Evolutionary conservation across 2,888 invertebrate genomes (phyloP).

Genomic region (Saturnia japonica): DNA sequence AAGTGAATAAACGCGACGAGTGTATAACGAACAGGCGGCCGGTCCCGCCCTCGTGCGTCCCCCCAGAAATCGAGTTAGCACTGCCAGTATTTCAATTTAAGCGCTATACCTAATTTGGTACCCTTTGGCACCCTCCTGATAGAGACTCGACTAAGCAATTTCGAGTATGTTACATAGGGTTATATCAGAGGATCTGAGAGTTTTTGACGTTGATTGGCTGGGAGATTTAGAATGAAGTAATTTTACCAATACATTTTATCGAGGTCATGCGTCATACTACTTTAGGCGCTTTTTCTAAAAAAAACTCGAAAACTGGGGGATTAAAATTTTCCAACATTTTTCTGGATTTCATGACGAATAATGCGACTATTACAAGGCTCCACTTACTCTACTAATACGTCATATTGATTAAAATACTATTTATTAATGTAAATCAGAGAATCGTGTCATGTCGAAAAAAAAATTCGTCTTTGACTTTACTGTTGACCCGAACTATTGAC

Average conservation of each 20-base stretch:
- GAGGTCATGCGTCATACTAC: not conserved
- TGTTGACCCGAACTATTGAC: too few relatives aligned
- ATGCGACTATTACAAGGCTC: too few relatives aligned
- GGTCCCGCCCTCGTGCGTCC: conserved; percentile 56
- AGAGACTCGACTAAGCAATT: conserved; percentile 31
- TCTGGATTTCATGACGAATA: too few relatives aligned
- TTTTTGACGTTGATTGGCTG: conserved; percentile 12
- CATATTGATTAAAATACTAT: too few relatives aligned
- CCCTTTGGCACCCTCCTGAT: conserved; percentile 36
- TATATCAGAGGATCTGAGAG: conserved; percentile 19
- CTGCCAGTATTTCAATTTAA: conserved; percentile 74
- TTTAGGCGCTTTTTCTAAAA: too few relatives aligned
- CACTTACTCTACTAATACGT: too few relatives aligned
- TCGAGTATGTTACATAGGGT: conserved; percentile 30
- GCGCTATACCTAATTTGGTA: conserved; percentile 69
- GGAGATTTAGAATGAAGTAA: not conserved
- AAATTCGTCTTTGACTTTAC: too few relatives aligned
- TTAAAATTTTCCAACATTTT: too few relatives aligned
- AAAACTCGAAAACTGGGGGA: too few relatives aligned
- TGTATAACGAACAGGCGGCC: conserved; percentile 16
- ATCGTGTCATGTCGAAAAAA: too few relatives aligned
- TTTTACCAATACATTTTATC: not conserved
- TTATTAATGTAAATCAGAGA: too few relatives aligned
- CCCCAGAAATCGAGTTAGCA: conserved; percentile 73
- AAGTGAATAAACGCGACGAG: conserved; percentile 6